phyloP scores from a whole-genome alignment of 2,888 invertebrate genomes.

The Drosophila infuscata region DNA sequence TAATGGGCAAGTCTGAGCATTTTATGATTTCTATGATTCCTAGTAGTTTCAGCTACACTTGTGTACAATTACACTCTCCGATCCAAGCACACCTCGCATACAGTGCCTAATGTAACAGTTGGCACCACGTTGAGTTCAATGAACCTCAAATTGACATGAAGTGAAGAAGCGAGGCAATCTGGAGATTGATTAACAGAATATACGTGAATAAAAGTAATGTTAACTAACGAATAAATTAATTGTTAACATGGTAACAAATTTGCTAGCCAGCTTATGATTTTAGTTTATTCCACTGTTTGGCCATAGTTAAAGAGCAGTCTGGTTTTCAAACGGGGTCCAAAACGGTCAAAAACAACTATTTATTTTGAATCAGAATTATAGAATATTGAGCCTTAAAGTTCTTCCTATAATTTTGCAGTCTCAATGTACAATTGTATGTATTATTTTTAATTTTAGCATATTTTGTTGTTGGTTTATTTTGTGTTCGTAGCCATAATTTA shows the following conservation, averaged over 20 bases:
- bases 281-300: neutral
- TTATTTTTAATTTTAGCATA: neutral
- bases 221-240: neutral
- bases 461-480: neutral
- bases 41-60: slow-evolving; percentile 22
- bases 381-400: neutral
- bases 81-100: neutral
- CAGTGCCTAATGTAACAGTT: slow-evolving; percentile 7
- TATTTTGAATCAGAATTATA: neutral
- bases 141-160: slow-evolving; percentile 8
- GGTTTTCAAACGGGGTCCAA: neutral
- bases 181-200: slow-evolving; percentile 12
- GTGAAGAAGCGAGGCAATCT: no score
- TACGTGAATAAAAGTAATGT: neutral
- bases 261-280: neutral
- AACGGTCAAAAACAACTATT: neutral
- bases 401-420: neutral
- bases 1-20: neutral
- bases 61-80: slow-evolving; percentile 9
- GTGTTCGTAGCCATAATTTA: slow-evolving; percentile 9
- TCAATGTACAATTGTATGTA: neutral
- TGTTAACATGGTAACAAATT: neutral
- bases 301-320: neutral
- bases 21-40: neutral
- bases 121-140: slow-evolving; percentile 13